Evolutionary conservation across 2,888 invertebrate genomes (phyloP).

Genomic region (Protonemura montana): DNA sequence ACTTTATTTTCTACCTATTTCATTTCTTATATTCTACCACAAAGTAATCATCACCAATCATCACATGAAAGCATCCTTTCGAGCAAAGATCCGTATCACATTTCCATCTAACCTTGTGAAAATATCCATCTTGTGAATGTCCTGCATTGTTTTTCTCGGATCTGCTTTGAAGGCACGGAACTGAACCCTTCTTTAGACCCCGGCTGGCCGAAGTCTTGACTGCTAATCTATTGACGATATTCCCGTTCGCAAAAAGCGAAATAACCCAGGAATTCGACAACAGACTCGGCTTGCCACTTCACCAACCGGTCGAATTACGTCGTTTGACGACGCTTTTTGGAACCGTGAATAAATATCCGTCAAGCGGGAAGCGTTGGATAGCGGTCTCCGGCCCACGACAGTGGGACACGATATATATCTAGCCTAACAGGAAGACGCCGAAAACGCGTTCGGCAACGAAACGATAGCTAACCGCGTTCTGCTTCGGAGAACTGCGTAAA

Average conservation of each 20-base stretch:
- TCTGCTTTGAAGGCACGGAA: background rate
- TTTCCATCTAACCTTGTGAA: background rate
- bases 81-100: conserved; percentile 1
- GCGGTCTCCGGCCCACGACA: background rate
- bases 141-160: background rate
- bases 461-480: background rate
- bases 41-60: background rate
- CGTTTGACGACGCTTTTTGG: background rate
- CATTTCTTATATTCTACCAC: background rate
- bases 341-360: background rate
- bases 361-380: background rate
- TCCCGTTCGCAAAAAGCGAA: background rate
- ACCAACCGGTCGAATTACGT: background rate
- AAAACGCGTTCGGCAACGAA: background rate
- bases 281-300: background rate
- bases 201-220: background rate
- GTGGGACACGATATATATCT: background rate
- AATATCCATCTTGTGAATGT: background rate
- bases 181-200: background rate
- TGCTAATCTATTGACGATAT: no score
- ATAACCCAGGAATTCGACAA: background rate
- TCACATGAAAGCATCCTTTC: background rate
- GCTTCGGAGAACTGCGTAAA: background rate
- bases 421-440: background rate
- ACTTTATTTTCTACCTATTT: background rate